Evolutionary conservation across 2,888 invertebrate genomes (phyloP).

Genomic region (Acleris laterana): DNA sequence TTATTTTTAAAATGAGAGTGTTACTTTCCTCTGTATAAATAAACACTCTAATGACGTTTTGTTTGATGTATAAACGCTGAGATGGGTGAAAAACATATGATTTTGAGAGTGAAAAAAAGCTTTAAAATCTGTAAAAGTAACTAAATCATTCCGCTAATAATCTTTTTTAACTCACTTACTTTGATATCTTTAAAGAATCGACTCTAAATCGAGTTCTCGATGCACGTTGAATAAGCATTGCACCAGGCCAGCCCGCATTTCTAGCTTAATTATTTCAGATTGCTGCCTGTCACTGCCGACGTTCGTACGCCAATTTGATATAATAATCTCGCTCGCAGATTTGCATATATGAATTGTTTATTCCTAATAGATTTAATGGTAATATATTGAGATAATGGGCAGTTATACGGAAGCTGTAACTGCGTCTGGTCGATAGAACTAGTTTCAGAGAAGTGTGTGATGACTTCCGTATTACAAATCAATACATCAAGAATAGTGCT

Average conservation of each 20-base stretch:
- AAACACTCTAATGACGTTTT: no score
- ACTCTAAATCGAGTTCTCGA: conserved; percentile 37
- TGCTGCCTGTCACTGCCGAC: conserved; percentile 50
- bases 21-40: no score
- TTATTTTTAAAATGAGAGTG: no score
- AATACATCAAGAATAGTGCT: no score
- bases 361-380: conserved; percentile 30
- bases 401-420: conserved; percentile 29
- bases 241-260: conserved; percentile 36
- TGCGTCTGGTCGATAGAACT: conserved; percentile 1
- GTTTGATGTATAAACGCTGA: no score
- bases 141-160: no score
- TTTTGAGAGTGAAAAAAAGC: no score
- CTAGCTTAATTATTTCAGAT: conserved; percentile 63
- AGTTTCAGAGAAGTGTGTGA: neutral
- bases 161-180: no score
- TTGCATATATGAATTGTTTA: conserved; percentile 37
- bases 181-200: no score
- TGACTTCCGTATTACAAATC: no score
- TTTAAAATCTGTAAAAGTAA: no score
- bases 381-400: conserved; percentile 34
- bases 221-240: conserved; percentile 49
- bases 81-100: no score
- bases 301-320: conserved; percentile 54
- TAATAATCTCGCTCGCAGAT: conserved; percentile 51